These are phyloP conservation scores for Xenopus petersii DNA, from an alignment of 2,797 vertebrate species.

Conservation along the genomic window DNA sequence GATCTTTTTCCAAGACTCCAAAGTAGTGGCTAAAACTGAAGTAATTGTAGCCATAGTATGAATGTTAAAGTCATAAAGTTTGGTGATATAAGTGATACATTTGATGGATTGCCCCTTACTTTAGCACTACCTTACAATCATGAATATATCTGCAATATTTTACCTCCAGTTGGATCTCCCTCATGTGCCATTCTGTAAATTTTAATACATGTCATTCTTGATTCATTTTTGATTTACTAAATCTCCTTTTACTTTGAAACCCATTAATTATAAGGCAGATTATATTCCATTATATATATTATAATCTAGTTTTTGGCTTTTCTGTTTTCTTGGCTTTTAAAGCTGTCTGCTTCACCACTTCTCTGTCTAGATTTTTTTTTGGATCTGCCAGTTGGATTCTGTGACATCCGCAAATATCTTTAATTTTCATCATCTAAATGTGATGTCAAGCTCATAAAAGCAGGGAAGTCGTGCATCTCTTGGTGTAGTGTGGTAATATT, in stretches of 20 bases:
- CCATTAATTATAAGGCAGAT: slow-evolving; percentile 44
- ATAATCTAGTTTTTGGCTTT: slow-evolving; percentile 38
- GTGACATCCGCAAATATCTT: slow-evolving; percentile 19
- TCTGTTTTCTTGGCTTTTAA: slow-evolving; percentile 28
- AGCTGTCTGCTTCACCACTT: slow-evolving; percentile 30
- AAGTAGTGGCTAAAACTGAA: slow-evolving; percentile 28
- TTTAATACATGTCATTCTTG: slow-evolving; percentile 44
- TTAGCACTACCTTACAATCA: slow-evolving; percentile 42
- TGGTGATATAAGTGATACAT: slow-evolving; percentile 31
- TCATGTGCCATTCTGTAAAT: slow-evolving; percentile 32
- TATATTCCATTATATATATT: slow-evolving; percentile 42
- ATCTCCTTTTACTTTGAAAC: slow-evolving; percentile 44
- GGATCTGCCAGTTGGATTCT: slow-evolving; percentile 18
- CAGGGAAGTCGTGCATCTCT: neutral
- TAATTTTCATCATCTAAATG: slow-evolving; percentile 3
- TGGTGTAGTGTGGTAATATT: neutral
- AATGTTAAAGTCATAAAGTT: slow-evolving; percentile 8
- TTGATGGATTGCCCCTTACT: slow-evolving; percentile 41
- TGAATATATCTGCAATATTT: slow-evolving; percentile 45
- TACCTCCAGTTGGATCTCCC: slow-evolving; percentile 39
- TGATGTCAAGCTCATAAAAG: neutral
- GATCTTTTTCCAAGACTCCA: neutral
- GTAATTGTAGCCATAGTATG: slow-evolving; percentile 25
- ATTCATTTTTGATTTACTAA: slow-evolving; percentile 43
- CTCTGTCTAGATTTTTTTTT: slow-evolving; percentile 35